Evolutionary conservation across 2,888 invertebrate species (phyloP), one percentile per base, ranked within the genome.

Genomic region (Hypolimnas misippus): DNA sequence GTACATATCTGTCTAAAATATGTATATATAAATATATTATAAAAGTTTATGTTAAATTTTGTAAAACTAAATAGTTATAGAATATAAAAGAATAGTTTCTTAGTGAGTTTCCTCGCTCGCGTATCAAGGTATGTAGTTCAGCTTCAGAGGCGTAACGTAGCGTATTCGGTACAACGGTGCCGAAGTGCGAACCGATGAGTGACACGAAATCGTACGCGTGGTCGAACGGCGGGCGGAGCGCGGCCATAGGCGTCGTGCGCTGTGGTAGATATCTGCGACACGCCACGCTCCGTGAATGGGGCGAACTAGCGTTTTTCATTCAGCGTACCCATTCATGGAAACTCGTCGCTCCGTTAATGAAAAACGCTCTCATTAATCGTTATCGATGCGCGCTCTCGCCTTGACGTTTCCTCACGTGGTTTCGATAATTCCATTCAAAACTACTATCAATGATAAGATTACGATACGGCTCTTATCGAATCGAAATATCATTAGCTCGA

Each of bases 281-380:
- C 61, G 40, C 67, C 59, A 63, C 68, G 70, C 70, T 57, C 76
- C 58, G 73, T 88, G 88, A 89, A 89, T 88, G 84, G 82, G 79
- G 83, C 78, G 79, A 76, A 80, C 77, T 79, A 82, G 79, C 82
- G 84, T 87, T 89, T 90, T 90, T 84, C 89, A 91, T 90, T 89
- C 82, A 89, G 78, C 70, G 75, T 78, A 78, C 72, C 88, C 91
- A 91, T 91, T 92, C 89, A 92, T 87, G 90, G 90, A 90, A 91
- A 91, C 86, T 82, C 83, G 86, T 75, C 82, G 81, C 74, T 78
- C 83, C 81, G 82, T 89, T 90, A 86, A 89, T 90, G 89, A 90
- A 91, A 91, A 90, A 86, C 83, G 80, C 81, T 77, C 75, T 78
- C 73, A 78, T 81, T 82, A 82, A 82, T 83, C 81, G 71, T 85